Evolutionary conservation across 2,797 vertebrate genomes (phyloP), one percentile per base, ranked within the genome.

Genomic region (Brotula barbata): DNA sequence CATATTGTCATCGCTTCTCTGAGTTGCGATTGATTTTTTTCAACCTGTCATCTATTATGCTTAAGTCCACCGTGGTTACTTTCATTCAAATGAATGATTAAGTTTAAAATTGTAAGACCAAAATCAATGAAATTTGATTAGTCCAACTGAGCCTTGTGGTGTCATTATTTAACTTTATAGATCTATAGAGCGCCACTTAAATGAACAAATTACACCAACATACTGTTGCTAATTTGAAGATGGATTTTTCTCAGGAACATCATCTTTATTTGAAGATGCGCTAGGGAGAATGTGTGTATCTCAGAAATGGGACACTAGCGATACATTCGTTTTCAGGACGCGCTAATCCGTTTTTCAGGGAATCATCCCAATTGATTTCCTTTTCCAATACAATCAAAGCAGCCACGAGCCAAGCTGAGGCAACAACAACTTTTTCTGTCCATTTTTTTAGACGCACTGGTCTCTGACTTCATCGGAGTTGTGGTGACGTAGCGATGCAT

Each of bases 91-190:
- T 68, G 54, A 81, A 40, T 52, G 64, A 75, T 78, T 55, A 40
- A 37, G 13, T 40, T 40, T 16, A 58, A 48, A 55, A 63, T 36
- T 19, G 33, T 12, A 16, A 68, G 21, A 0, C 21, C 1, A 16
- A 22, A 57, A 83, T 87, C 75, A 55, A 78, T 87, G 59, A 43
- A 15, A 66, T 45, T 59, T 59, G 73, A 75, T 82, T 63, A 71
- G 34, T 60, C 68, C 46, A 48, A 55, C 73, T 45, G 55, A 61
- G 60, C 39, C 48, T 39, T 28, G 7, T 70, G 68, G 77, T 70
- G 73, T 75, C 70, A 70, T 74, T 71, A 61, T 55, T 72, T 62
- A 7, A 34, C 63, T 75, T 66, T 45, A 70, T 60, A 49, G 70
- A 77, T 75, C 70, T 39, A 44, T 42, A 51, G 10, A 45, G 58